These are phyloP conservation scores for Drosophila varians DNA, from an alignment of 1,140 invertebrate species.

Conservation along the genomic window DNA sequence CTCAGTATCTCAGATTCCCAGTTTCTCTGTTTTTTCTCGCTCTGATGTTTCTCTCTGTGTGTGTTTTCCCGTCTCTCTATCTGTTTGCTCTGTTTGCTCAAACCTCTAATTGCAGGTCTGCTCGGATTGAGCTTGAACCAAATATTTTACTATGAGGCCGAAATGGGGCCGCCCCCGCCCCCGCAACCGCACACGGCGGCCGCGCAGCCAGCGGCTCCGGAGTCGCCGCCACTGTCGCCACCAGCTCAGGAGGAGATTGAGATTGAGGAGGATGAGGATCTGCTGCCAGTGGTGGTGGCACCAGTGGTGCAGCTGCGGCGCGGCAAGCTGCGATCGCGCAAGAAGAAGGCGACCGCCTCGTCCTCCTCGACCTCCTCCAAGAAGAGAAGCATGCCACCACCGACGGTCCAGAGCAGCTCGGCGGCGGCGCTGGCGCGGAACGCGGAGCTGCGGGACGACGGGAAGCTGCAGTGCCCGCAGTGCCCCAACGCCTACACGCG, in stretches of 20 bases:
- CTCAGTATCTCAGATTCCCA: conserved; percentile 24
- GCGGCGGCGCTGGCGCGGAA: conserved; percentile 58
- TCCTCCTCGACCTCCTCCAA: conserved; percentile 1
- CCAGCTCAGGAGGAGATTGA: background rate
- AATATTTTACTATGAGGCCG: conserved; percentile 66
- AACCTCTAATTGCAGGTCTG: conserved; percentile 70
- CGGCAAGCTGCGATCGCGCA: conserved; percentile 56
- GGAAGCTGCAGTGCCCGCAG: conserved; percentile 70
- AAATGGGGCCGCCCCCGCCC: conserved; percentile 31
- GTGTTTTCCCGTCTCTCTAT: conserved; percentile 30
- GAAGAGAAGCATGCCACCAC: conserved; percentile 27
- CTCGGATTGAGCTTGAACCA: conserved; percentile 72
- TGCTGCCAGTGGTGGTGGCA: background rate
- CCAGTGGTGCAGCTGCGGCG: conserved; percentile 35
- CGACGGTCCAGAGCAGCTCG: conserved; percentile 49
- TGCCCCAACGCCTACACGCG: conserved; percentile 69
- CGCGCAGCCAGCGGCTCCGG: background rate
- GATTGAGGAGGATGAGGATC: background rate
- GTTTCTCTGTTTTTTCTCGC: conserved; percentile 2
- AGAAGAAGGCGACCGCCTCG: conserved; percentile 25
- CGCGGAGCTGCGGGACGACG: conserved; percentile 56
- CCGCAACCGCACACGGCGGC: too few relatives aligned
- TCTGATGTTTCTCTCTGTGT: conserved; percentile 26
- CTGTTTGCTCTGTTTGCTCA: conserved; percentile 49
- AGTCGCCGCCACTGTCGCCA: conserved; percentile 10